Evolutionary conservation across 2,888 invertebrate genomes (phyloP).

Genomic region (Anagyrus pseudococci): DNA sequence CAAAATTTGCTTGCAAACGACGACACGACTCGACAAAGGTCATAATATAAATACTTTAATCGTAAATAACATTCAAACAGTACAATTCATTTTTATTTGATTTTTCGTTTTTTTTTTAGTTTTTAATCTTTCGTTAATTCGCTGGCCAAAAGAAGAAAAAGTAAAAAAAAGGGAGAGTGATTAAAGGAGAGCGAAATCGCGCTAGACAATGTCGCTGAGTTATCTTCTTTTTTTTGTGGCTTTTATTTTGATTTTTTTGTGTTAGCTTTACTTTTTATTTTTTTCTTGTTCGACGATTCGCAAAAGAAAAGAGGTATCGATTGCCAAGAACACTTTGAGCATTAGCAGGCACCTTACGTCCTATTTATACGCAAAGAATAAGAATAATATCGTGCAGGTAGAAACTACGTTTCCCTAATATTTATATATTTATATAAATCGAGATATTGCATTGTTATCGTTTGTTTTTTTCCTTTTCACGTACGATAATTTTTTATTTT

Average conservation of each 20-base stretch:
- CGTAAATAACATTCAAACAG: conserved; percentile 38
- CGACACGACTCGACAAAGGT: conserved; percentile 31
- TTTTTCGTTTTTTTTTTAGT: background rate
- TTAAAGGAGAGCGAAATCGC: conserved; percentile 16
- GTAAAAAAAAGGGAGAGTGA: background rate
- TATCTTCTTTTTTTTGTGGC: too few relatives aligned
- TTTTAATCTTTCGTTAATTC: conserved; percentile 12
- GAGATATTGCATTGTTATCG: conserved; percentile 35
- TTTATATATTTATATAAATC: conserved; percentile 32
- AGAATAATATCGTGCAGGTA: conserved; percentile 53
- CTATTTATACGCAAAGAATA: conserved; percentile 45
- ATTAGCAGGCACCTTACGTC: conserved; percentile 55
- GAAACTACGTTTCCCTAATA: conserved; percentile 50
- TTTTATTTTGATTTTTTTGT: too few relatives aligned
- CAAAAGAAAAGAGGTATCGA: conserved; percentile 18
- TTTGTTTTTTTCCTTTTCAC: conserved; percentile 1
- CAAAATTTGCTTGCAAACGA: conserved; percentile 21
- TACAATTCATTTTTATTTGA: conserved; percentile 17
- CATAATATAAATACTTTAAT: conserved; percentile 36
- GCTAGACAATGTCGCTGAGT: background rate
- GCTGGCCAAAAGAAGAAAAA: conserved; percentile 10
- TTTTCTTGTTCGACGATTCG: conserved; percentile 4
- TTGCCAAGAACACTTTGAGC: conserved; percentile 54
- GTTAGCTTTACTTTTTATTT: background rate
- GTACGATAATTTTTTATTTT: conserved; percentile 4